Evolutionary conservation across 2,113 vertebrate species (phyloP), one percentile per base, ranked within the genome.

Genomic region (Castor canadensis): DNA sequence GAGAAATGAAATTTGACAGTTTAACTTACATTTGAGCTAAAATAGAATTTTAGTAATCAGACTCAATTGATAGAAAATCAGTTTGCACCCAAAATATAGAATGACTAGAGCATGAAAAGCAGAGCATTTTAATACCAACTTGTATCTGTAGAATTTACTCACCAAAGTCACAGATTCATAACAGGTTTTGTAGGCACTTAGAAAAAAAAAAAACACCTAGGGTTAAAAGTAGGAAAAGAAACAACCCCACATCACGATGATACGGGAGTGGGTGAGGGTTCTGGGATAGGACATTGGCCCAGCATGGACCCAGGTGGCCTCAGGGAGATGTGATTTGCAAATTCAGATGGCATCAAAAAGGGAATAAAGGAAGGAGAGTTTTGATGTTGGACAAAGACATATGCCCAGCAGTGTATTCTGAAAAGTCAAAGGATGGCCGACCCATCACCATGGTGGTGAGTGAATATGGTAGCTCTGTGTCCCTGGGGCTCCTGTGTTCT

Each of bases 31-130:
- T 64, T 89, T 76, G 88, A 60, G 60, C 75, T 89, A 83, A 92
- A 95, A 66, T 45, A 54, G 30, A n/a, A 54, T 45, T 66, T 93
- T 75, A 92, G 71, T 87, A 96, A 58, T 75, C 56, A 87, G 69
- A 67, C 9, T 90, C 96, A 49, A 43, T 80, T 72, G 52, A 66
- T 24, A 54, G 64, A 12, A 71, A 88, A 76, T 84, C 75, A 38
- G 54, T 69, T 62, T 79, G 62, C 38, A 79, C 10, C 49, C 26
- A 43, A 87, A 91, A 87, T 64, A 80, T 43, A 45, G 52, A 47
- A 75, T 62, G 17, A 75, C 73, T 80, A 64, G 56, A 69, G 49
- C 62, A 47, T 52, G 58, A 86, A 72, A 88, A 64, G 22, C 35
- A 67, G 66, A 45, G 12, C 47, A 10, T 32, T 47, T 87, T 85